Percentiles rank a stretch among this genome's conserved stretches.
Evolutionary conservation across 2,113 vertebrate species (phyloP).

Genomic region (Lepus americanus): DNA sequence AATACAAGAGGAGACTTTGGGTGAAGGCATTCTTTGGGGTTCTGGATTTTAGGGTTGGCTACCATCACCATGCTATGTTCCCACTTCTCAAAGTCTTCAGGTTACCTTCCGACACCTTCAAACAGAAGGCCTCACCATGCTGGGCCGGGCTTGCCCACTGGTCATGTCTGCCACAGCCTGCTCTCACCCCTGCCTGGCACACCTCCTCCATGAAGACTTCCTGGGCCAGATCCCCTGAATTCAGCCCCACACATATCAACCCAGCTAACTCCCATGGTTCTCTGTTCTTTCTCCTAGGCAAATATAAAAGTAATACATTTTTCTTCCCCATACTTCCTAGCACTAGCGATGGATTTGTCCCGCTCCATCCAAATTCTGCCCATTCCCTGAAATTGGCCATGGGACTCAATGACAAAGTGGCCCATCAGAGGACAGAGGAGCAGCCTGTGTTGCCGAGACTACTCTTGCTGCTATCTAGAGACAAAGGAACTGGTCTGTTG

Average conservation of each 20-base stretch:
- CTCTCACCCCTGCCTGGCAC: not conserved
- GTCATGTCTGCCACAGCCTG: not conserved
- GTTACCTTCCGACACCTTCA: not conserved
- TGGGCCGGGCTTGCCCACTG: not conserved
- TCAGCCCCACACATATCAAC: not conserved
- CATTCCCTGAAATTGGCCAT: not conserved
- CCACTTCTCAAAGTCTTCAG: not conserved
- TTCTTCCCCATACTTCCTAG: not conserved
- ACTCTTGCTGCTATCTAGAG: not conserved
- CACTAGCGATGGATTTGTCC: not conserved
- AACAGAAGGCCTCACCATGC: not conserved
- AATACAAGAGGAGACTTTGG: not conserved
- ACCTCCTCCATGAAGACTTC: not conserved
- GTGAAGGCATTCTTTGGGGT: not conserved
- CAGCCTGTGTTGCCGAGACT: not conserved
- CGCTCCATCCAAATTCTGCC: not conserved
- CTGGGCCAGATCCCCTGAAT: not conserved
- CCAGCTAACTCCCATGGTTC: not conserved
- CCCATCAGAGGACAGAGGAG: not conserved
- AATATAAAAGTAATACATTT: not conserved
- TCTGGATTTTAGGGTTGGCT: not conserved
- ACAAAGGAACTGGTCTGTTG: not conserved
- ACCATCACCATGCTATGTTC: not conserved
- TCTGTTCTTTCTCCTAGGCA: not conserved
- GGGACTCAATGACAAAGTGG: not conserved